Evolutionary conservation across 2,797 vertebrate species (phyloP).

Genomic region (Odontamblyopus lacepedii): DNA sequence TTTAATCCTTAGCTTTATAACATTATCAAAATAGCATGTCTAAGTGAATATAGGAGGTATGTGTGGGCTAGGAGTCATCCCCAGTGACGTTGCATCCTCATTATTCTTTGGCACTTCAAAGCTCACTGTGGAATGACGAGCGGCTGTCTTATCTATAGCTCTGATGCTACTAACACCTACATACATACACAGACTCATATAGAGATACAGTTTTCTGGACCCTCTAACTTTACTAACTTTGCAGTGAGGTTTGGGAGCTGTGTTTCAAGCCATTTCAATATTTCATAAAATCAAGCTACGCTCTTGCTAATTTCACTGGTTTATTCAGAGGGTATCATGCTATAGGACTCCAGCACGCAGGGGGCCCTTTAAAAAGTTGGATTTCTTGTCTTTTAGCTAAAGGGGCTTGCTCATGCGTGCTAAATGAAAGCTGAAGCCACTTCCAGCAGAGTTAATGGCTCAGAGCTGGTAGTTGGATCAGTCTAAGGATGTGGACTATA

Average conservation of each 20-base stretch:
- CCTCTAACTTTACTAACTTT: constrained; percentile 48
- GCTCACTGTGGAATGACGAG: constrained; percentile 64
- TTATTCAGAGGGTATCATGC: constrained; percentile 21
- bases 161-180: constrained; percentile 43
- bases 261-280: constrained; percentile 54
- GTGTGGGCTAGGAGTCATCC: constrained; percentile 58
- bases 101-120: constrained; percentile 75
- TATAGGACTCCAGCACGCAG: constrained; percentile 17
- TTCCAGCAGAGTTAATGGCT: constrained; percentile 44
- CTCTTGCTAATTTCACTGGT: constrained; percentile 46
- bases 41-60: constrained; percentile 9
- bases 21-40: background rate
- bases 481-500: constrained; percentile 33
- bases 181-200: constrained; percentile 26
- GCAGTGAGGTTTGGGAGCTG: constrained; percentile 48
- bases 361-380: constrained; percentile 26
- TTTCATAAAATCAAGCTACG: constrained; percentile 51
- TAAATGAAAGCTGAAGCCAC: constrained; percentile 7
- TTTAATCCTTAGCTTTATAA: background rate
- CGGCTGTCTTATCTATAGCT: constrained; percentile 58
- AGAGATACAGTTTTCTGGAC: constrained; percentile 26
- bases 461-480: constrained; percentile 30
- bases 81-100: constrained; percentile 75
- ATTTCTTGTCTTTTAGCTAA: constrained; percentile 22
- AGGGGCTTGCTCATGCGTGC: constrained; percentile 21